A percentile compares a stretch with the other conserved stretches of the same genome.
Conservation (phyloP, 1,140 invertebrate genomes). For the Campodea augens region DNA sequence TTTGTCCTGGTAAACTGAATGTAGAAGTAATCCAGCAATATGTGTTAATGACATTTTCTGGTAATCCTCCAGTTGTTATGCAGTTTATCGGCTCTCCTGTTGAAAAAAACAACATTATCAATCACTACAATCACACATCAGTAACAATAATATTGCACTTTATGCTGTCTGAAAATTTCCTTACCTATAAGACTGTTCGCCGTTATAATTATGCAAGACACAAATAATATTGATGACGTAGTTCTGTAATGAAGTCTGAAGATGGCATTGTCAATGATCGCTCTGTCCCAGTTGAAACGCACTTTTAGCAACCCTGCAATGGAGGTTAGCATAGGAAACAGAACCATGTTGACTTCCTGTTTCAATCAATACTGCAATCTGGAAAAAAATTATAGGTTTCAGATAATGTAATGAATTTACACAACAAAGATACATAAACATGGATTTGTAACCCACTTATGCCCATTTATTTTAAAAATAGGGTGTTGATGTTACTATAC, state of each 20-base stretch:
- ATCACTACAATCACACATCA: background rate
- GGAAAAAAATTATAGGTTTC: background rate
- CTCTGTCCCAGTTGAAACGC: constrained; percentile 63
- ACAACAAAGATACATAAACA: too few species aligned
- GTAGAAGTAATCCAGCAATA: constrained; percentile 85
- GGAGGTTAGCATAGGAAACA: constrained; percentile 58
- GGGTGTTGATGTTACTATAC: too few species aligned
- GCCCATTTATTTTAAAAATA: too few species aligned
- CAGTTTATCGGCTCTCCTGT: constrained; percentile 66
- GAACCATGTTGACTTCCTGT: constrained; percentile 38
- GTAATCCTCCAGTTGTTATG: constrained; percentile 49
- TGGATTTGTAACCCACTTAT: too few species aligned
- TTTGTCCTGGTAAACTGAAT: constrained; percentile 55
- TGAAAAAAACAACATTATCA: constrained; percentile 15
- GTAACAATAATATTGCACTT: constrained; percentile 2
- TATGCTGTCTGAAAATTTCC: constrained; percentile 17
- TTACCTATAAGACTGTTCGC: constrained; percentile 73
- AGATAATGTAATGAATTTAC: too few species aligned
- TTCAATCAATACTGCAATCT: background rate
- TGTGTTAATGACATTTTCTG: constrained; percentile 59
- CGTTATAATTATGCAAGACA: constrained; percentile 70
- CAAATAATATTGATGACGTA: constrained; percentile 67
- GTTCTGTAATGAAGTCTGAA: constrained; percentile 78
- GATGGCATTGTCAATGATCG: constrained; percentile 71
- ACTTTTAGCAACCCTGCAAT: constrained; percentile 72